phyloP scores from a whole-genome alignment of 2,888 invertebrate species.

The Caenorhabditis wallacei region DNA sequence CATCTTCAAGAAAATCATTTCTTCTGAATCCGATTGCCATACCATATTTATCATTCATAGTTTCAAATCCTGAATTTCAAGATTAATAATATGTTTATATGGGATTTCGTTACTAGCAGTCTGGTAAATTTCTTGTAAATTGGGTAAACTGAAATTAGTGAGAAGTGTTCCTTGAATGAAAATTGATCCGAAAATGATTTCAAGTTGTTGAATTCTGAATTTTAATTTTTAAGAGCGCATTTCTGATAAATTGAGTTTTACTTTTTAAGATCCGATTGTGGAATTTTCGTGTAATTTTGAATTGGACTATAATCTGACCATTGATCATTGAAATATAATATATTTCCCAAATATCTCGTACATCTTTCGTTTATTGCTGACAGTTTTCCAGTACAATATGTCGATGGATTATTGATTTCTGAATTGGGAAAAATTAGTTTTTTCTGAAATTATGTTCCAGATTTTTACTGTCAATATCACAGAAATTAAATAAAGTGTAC shows the following conservation, averaged over 20 bases:
- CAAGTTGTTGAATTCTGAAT: constrained; percentile 46
- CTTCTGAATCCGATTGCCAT: constrained; percentile 5
- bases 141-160: constrained; percentile 26
- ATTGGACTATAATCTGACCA: not conserved
- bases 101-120: not conserved
- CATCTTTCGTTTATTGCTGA: constrained; percentile 29
- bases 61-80: not conserved
- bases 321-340: constrained; percentile 9
- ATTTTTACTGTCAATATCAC: constrained; percentile 10
- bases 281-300: constrained; percentile 28
- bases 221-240: not conserved
- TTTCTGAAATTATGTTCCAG: not conserved
- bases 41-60: not conserved
- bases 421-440: not conserved
- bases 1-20: constrained; percentile 24
- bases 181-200: constrained; percentile 33
- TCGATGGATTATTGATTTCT: constrained; percentile 48
- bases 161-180: constrained; percentile 24
- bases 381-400: constrained; percentile 33
- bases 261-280: constrained; percentile 23
- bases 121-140: constrained; percentile 40
- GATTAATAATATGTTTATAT: not conserved
- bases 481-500: not conserved
- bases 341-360: constrained; percentile 40
- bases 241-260: not conserved